Base-by-base conservation (phyloP, 2,888 invertebrate genomes). In the Anodontia alba region DNA sequence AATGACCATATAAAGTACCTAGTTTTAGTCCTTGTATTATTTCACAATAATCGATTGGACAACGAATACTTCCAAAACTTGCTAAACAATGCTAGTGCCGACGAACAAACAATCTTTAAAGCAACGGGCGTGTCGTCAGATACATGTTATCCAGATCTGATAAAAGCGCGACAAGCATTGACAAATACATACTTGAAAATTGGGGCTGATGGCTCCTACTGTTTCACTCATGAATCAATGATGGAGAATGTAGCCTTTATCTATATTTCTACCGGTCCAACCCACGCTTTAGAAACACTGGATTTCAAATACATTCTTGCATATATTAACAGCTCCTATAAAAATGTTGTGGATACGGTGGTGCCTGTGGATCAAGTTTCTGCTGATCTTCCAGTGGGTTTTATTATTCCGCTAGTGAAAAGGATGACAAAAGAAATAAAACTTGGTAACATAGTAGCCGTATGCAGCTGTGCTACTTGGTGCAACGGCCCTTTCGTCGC, bases 201-300 rank as follows among this genome's bases (percentile, higher is more conserved):
- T 33, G 62, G 29, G 12, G 1, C n/a, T 17, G 33, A 33, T 62
- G 33, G 20, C n/a, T 62, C 8, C 20, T 62, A 62, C 33, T 33
- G 62, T 62, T 20, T 62, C 31, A 29, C 62, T 17, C 62, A 62
- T 33, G 62, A 62, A 26, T 62, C 62, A 20, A 62, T 62, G 2
- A 26, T 26, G 12, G 62, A 62, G 29, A 62, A 62, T 17, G 7
- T 62, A 1, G 62, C 62, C 5, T 62, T 33, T 29, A 20, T 62
- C 17, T 62, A 29, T 20, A 62, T 62, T 1, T 7, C 26, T 15
- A 1, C 26, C 3, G 33, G 23, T 33, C 33, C 62, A n/a, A 17
- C 7, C 33, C 17, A 62, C 29, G 62, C 33, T 1, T 33, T 62
- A 17, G 31, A 33, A 20, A 17, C 7, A 12, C 5, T 62, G 15